These are phyloP conservation scores for Aphelenchoides fujianensis DNA, from an alignment of 1,140 invertebrate species.

Conservation along the genomic window DNA sequence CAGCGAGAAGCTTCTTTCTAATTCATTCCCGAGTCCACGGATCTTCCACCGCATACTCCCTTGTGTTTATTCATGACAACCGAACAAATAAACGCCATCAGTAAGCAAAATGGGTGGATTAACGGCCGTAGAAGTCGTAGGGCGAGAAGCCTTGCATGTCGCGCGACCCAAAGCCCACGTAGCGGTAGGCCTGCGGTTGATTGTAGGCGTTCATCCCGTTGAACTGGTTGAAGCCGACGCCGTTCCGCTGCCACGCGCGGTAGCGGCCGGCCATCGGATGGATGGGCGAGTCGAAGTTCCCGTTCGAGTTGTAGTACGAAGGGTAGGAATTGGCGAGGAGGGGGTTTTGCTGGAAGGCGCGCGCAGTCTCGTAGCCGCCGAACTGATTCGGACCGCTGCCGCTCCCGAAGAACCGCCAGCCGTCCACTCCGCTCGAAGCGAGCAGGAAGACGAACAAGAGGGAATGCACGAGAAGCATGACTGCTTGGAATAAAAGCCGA, in stretches of 20 bases:
- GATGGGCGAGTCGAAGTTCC: background rate
- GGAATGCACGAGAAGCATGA: background rate
- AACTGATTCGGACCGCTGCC: background rate
- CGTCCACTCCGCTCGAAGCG: background rate
- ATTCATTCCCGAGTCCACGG: too few species aligned
- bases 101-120: too few species aligned
- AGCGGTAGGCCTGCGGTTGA: background rate
- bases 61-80: too few species aligned
- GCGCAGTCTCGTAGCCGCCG: background rate
- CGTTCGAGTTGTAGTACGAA: background rate
- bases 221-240: too few species aligned
- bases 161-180: background rate
- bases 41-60: too few species aligned
- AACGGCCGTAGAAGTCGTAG: conserved; percentile 6
- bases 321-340: background rate
- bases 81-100: too few species aligned
- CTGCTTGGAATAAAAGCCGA: too few species aligned
- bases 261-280: background rate
- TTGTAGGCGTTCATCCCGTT: background rate
- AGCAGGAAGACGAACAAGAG: background rate
- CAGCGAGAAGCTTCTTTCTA: too few species aligned
- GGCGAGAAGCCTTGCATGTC: background rate
- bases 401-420: conserved; percentile 7
- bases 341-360: background rate
- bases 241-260: conserved; percentile 6